Evolutionary conservation across 1,140 invertebrate genomes (phyloP), one percentile per base, ranked within the genome.

Genomic region (Eriocheir sinensis): DNA sequence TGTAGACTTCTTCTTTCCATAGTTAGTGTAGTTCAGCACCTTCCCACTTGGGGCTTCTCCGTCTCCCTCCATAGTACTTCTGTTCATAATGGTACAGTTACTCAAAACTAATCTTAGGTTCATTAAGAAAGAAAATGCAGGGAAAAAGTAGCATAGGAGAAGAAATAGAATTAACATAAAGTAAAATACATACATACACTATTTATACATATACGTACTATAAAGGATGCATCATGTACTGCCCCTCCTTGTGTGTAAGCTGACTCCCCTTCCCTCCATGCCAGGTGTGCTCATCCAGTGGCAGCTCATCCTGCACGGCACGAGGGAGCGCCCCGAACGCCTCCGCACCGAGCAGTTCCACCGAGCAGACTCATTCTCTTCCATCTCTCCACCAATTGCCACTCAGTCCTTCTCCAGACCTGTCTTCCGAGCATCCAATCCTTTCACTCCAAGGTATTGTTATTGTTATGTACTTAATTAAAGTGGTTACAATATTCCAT

Each of bases 271-370:
- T 72, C 8, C 21, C 53, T 12, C 72, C 95, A 36, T 53, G 93
- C 30, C 96, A 97, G 97, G 97, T 44, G 98, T 98, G 89, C 96
- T 99, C 60, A 98, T 98, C 96, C 99, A 99, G 97, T 99, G 98
- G 98, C 98, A 99, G 96, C 97, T 99, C 80, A 98, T 99, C 96
- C 98, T 99, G 96, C 99, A 99, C 96, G 99, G 99, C 27, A 99
- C 99, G 0, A 97, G 98, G 40, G 97, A 97, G 2, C 98, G 90
- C 80, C 91, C 94, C 2, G 94, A 91, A 6, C 91, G 91, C 38
- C 91, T 95, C 27, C 90, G 91, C 81, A 85, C 94, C 32, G 91
- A 95, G 3, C 89, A 88, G 2, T 48, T 86, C 38, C 90, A 86
- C 34, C 80, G 85, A 4, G 60, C 34, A 72, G 93, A 94, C 86